Percentiles rank a stretch among this genome's conserved stretches.
Evolutionary conservation across 2,888 invertebrate species (phyloP).

Genomic region (Chorisops tibialis): DNA sequence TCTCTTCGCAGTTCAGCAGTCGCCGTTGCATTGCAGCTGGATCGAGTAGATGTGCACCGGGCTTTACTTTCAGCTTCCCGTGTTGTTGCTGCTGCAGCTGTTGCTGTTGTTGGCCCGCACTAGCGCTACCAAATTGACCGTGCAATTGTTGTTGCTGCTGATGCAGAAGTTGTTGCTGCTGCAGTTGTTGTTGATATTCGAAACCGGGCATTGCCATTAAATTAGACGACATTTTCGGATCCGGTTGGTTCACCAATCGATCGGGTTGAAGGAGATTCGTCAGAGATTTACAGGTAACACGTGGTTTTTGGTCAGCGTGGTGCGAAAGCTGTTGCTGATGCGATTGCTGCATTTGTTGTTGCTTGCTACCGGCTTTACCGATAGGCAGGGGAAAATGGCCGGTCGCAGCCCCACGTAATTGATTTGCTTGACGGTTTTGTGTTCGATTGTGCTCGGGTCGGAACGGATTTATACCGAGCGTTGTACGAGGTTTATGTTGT

Average conservation of each 20-base stretch:
- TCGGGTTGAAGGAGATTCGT: constrained; percentile 61
- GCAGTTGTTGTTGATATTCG: constrained; percentile 31
- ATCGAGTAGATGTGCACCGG: constrained; percentile 57
- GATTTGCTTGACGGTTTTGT: constrained; percentile 36
- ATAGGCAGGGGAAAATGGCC: constrained; percentile 45
- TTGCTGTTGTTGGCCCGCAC: constrained; percentile 5
- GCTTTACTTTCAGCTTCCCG: constrained; percentile 57
- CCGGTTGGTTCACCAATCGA: constrained; percentile 40
- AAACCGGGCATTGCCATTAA: constrained; percentile 43
- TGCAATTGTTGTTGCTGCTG: constrained; percentile 25
- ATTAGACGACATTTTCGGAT: constrained; percentile 48
- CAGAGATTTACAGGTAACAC: constrained; percentile 62
- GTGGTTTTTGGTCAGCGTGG: constrained; percentile 56
- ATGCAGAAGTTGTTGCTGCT: constrained; percentile 16
- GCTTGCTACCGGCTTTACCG: constrained; percentile 47
- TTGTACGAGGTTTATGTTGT: constrained; percentile 41
- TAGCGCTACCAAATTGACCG: background rate
- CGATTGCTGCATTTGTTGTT: constrained; percentile 47
- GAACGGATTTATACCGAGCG: constrained; percentile 45
- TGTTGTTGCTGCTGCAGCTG: constrained; percentile 28
- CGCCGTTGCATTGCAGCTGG: constrained; percentile 54
- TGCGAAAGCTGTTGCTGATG: constrained; percentile 49
- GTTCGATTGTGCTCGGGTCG: constrained; percentile 20
- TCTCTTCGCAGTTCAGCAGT: constrained; percentile 54
- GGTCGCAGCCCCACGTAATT: background rate